Base-by-base conservation (phyloP, 2,113 vertebrate species). In the Neotoma lepida region DNA sequence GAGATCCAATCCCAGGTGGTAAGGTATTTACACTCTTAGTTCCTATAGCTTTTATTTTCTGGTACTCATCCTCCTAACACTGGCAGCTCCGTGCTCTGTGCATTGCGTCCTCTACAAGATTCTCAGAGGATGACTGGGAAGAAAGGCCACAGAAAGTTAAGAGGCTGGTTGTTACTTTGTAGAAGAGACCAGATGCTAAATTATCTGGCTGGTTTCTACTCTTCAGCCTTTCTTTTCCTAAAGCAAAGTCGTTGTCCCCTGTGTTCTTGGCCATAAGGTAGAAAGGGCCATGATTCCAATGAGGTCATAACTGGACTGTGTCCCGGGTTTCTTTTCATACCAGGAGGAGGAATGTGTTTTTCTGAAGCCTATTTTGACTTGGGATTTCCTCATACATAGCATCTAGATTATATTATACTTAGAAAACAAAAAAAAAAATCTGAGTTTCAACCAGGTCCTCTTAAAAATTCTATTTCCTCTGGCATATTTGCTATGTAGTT, bases 401-500 rank as follows among this genome's bases (percentile, higher is more conserved):
- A 82, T 90, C 89, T 96, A 44, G 61, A 94, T 35, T 74, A 78
- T 26, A 61, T 44, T 80, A 28, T 39, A 76, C 12, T 51, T 80
- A 6, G 64, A 87, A 96, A 94, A 96, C 49, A 88, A 94, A 88
- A 84, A 88, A 84, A 9, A 85, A 58, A 86, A 74, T 93, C 49
- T 85, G 61, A 89, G 54, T 86, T 86, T 70, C 9, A 13, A 61
- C 12, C 20, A 85, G n/a, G 2, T 82, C 86, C 41, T 91, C 84
- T 56, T 88, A 87, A 94, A 94, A 88, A 61, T 86, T 63, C 35
- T 82, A 39, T 87, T 96, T 90, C 24, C 46, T 82, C 44, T 63
- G n/a, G 26, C 91, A 44, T 5, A 91, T 63, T 33, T 91, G 68
- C 86, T 71, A 80, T 86, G 66, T 35, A 80, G 28, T 39, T 85